Conservation (phyloP, 1,140 invertebrate species). For the Drosophila micromelanica region DNA sequence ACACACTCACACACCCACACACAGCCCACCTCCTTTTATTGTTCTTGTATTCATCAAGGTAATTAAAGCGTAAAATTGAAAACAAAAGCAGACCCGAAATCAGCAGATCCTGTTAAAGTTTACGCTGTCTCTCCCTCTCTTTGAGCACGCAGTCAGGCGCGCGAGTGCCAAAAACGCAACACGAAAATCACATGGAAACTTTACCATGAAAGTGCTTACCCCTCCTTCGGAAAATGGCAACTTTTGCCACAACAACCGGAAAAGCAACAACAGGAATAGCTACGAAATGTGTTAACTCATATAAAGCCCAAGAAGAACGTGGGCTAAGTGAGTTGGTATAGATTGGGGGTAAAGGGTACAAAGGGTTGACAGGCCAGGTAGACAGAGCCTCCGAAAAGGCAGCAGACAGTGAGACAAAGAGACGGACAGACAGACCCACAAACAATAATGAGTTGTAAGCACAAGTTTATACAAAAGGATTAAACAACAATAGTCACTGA, state of each 20-base stretch:
- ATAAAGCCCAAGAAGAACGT: slow-evolving; percentile 8
- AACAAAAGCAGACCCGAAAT: slow-evolving; percentile 53
- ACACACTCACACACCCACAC: neutral
- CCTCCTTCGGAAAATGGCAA: slow-evolving; percentile 34
- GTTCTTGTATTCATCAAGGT: slow-evolving; percentile 61
- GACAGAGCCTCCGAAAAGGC: slow-evolving; percentile 12
- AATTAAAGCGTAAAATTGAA: slow-evolving; percentile 79
- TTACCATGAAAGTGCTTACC: slow-evolving; percentile 12
- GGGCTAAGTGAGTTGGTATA: neutral
- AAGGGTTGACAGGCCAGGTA: neutral
- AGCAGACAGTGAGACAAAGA: slow-evolving; percentile 27
- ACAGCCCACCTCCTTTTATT: neutral
- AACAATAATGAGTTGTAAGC: slow-evolving; percentile 79
- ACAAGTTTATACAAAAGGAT: slow-evolving; percentile 77
- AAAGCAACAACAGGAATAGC: slow-evolving; percentile 33
- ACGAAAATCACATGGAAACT: slow-evolving; percentile 58
- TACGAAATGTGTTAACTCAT: slow-evolving; percentile 48
- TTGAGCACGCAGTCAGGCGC: slow-evolving; percentile 33
- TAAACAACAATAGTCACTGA: slow-evolving; percentile 71
- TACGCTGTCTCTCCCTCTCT: slow-evolving; percentile 4
- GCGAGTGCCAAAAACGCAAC: slow-evolving; percentile 41
- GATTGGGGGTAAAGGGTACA: neutral
- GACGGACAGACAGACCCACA: slow-evolving; percentile 30
- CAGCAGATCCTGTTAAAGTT: slow-evolving; percentile 41
- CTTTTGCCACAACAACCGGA: slow-evolving; percentile 47